phyloP scores from a whole-genome alignment of 2,888 invertebrate species.

The Sinodicranocentrus sp. region DNA sequence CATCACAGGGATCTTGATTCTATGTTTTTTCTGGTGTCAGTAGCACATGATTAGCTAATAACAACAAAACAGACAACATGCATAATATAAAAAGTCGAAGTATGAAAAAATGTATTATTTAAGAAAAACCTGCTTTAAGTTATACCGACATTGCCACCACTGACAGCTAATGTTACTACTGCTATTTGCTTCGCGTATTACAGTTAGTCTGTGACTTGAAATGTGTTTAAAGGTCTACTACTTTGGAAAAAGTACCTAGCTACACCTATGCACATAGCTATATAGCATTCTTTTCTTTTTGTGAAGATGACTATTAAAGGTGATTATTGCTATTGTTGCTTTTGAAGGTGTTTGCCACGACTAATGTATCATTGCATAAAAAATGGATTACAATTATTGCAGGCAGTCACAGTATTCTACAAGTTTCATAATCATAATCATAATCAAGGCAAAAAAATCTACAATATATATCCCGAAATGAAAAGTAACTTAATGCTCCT shows the following conservation, averaged over 20 bases:
- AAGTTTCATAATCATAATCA: neutral
- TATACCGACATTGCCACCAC: slow-evolving; percentile 51
- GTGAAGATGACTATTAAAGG: slow-evolving; percentile 31
- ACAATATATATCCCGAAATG: too few relatives aligned
- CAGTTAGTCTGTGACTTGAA: slow-evolving; percentile 12
- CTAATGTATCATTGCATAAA: slow-evolving; percentile 41
- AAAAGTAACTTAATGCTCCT: too few relatives aligned
- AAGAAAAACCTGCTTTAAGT: slow-evolving; percentile 57
- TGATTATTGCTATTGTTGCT: slow-evolving; percentile 30
- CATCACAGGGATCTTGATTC: neutral
- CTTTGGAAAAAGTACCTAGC: too few relatives aligned
- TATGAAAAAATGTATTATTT: slow-evolving; percentile 12
- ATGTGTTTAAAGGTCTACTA: neutral
- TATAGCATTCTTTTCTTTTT: slow-evolving; percentile 4
- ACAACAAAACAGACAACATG: slow-evolving; percentile 19
- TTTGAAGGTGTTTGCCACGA: slow-evolving; percentile 32
- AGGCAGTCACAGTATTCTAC: neutral
- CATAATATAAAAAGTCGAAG: neutral
- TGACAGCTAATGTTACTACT: slow-evolving; percentile 27
- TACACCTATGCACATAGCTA: too few relatives aligned
- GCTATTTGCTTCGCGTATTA: neutral
- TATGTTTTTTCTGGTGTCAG: slow-evolving; percentile 43
- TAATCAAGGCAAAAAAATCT: too few relatives aligned
- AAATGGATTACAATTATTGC: slow-evolving; percentile 9
- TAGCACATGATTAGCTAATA: slow-evolving; percentile 58